Evolutionary conservation across 2,888 invertebrate genomes (phyloP), one percentile per base, ranked within the genome.

Genomic region (Sacculina carcini): DNA sequence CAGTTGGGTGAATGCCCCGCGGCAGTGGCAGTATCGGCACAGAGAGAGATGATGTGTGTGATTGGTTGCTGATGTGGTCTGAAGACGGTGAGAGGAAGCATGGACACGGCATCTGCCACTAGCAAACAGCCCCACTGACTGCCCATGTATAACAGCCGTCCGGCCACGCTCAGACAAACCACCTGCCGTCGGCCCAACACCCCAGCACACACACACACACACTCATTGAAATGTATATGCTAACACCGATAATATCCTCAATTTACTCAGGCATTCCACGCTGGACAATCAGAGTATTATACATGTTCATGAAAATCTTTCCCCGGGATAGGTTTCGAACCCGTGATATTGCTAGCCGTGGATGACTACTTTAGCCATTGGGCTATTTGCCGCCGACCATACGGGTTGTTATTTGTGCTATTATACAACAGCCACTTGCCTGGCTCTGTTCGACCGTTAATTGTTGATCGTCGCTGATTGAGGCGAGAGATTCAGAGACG

Each of bases 91-190:
- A 89, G 77, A 0, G 92, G 90, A 3, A 83, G 69, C 58, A 92
- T 71, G 0, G 79, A 74, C 52, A 71, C 69, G 19, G 78, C 74
- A 63, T 89, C 87, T 0, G 86, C 84, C 6, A 92, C 80, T 50
- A 94, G 79, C 44, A 96, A 69, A 64, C 89, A 87, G 24, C 96
- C 96, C 80, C 86, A 84, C 7, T 86, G 85, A 1, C 94, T 94
- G 44, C 94, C 94, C 55, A 86, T 78, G 65, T 85, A 87, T 38
- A 92, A 68, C 60, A 78, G 77, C 29, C 74, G 72, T 31, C 73
- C 73, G 51, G 78, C 67, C 31, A 75, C 71, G 48, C 76, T 73
- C 60, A 84, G 64, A 59, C 79, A 73, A 56, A 78, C 74, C 54
- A 84, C 79, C 75, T 80, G 66, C 24, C 58, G 6, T 3, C 39